Base-by-base conservation (phyloP, 2,888 invertebrate genomes). In the Gymnosoma rotundatum region DNA sequence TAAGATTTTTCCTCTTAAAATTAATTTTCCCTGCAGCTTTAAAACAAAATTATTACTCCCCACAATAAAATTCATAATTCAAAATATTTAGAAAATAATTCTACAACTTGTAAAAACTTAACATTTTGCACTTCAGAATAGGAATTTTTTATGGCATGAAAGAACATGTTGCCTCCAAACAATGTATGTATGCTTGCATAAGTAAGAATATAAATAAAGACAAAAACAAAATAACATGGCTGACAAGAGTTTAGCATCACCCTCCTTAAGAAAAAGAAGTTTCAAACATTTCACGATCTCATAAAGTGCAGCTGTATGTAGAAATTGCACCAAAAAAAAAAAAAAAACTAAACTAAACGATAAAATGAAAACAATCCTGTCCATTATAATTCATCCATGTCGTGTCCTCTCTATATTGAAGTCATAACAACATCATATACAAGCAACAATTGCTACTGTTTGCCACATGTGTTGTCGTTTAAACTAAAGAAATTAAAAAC, bases 371-470 rank as follows among this genome's bases (percentile, higher is more conserved):
- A 73, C 60, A 74, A 45, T 78, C 74, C 81, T 78, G 69, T 64
- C 84, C 78, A 84, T 81, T 78, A 84, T 84, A 84, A 84, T 81
- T 81, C 83, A 82, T 84, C 75, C 78, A 86, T 88, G 88, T 90
- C 89, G 89, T 90, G 90, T 89, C 89, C 89, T 90, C 89, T 88
- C 88, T 73, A 75, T 78, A 84, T 81, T 74, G 70, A 74, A 84
- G 81, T 84, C 84, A 84, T 84, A 84, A 84, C 84, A 84, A 81
- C 84, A 84, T 84, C 81, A 81, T 81, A 84, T 81, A 81, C 84
- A 90, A 89, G 90, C 89, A 89, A 90, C 89, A 90, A 90, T 90
- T 89, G 89, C 89, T 89, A 89, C 89, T 90, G 89, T 89, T 90
- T 87, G 90, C 89, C 89, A 88, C 89, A 89, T 88, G 83, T 85